phyloP scores from a whole-genome alignment of 2,797 vertebrate species.

The Cossypha polioptera region DNA sequence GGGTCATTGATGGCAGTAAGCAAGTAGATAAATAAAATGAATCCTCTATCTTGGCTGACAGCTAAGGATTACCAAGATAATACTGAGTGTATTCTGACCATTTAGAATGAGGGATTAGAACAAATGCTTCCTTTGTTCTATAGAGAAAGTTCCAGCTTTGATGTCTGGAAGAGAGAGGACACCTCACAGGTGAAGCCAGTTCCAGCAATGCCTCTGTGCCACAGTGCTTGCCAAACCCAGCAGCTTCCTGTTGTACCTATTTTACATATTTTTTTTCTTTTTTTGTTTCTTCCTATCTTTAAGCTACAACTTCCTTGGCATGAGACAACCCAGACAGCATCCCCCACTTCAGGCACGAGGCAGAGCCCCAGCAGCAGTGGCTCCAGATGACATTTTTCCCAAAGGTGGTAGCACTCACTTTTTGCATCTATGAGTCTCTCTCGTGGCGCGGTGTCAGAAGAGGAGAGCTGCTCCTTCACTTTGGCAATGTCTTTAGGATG shows the following conservation, averaged over 20 bases:
- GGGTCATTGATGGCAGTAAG: neutral
- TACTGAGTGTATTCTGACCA: neutral
- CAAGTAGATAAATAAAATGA: neutral
- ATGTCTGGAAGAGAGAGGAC: neutral
- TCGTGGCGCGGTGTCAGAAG: slow-evolving; percentile 92
- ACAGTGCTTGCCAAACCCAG: neutral
- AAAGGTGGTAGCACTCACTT: slow-evolving; percentile 79
- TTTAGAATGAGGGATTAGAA: neutral
- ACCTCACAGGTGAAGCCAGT: neutral
- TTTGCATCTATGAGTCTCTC: slow-evolving; percentile 98
- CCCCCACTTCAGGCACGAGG: neutral
- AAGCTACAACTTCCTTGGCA: neutral
- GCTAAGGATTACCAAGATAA: neutral
- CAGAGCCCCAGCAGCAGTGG: neutral
- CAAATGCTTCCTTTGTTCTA: neutral
- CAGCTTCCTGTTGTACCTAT: neutral
- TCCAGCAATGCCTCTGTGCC: neutral
- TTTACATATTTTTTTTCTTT: rapidly evolving
- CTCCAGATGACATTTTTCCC: neutral
- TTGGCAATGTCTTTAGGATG: slow-evolving; percentile 99
- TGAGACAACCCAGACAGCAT: neutral
- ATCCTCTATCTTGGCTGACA: neutral
- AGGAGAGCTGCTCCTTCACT: slow-evolving; percentile 99
- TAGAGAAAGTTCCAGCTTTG: neutral
- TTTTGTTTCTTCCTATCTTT: neutral